Evolutionary conservation across 2,888 invertebrate species (phyloP).

Genomic region (Tineola bisselliella): DNA sequence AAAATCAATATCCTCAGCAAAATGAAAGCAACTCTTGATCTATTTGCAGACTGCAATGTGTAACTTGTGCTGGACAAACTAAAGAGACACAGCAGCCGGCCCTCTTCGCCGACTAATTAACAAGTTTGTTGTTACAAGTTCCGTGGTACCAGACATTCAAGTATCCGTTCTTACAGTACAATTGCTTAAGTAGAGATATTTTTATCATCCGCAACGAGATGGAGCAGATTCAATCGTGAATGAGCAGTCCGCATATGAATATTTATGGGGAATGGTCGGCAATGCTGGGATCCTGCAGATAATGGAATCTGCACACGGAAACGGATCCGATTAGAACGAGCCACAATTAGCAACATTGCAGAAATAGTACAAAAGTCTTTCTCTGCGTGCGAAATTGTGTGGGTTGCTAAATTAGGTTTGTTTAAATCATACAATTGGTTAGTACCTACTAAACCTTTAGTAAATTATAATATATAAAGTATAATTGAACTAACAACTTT

Average conservation of each 20-base stretch:
- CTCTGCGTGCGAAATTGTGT: neutral
- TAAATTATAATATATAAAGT: too few relatives aligned
- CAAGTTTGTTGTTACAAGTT: conserved; percentile 61
- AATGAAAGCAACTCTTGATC: conserved; percentile 16
- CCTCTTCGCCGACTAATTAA: conserved; percentile 66
- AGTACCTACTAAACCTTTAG: too few relatives aligned
- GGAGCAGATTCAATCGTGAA: conserved; percentile 3
- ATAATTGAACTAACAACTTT: too few relatives aligned
- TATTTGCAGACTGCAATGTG: conserved; percentile 33
- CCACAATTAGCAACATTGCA: conserved; percentile 42
- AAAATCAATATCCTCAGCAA: neutral
- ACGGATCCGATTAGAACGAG: conserved; percentile 49
- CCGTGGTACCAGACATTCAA: conserved; percentile 17
- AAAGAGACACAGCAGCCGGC: conserved; percentile 59
- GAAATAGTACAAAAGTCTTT: conserved; percentile 22
- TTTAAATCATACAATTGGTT: neutral
- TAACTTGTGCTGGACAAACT: conserved; percentile 43
- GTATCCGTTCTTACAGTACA: neutral
- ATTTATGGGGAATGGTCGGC: conserved; percentile 41
- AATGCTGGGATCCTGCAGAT: conserved; percentile 49
- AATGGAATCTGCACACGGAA: conserved; percentile 60
- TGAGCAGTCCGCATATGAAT: conserved; percentile 36
- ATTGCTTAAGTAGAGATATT: neutral
- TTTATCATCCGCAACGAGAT: neutral
- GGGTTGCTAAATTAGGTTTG: neutral